Conservation (phyloP, 2,113 vertebrate genomes). For the Fregetta grallaria region DNA sequence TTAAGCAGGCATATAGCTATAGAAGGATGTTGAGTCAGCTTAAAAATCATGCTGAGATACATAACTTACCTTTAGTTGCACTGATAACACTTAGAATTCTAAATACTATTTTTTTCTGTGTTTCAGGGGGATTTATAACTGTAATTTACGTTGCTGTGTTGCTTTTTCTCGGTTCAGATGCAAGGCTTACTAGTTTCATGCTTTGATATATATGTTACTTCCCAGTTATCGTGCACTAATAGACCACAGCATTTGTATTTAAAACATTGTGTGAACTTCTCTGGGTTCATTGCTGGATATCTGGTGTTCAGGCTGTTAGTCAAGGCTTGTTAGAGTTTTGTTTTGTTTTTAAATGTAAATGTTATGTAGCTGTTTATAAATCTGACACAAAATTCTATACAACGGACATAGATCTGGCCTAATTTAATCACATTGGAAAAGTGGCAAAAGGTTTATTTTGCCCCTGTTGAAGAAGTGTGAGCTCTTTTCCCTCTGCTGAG, state of each 20-base stretch:
- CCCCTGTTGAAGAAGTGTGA: not conserved
- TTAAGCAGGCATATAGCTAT: not conserved
- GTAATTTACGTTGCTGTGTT: not conserved
- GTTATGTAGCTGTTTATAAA: not conserved
- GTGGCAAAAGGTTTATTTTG: not conserved
- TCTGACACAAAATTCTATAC: not conserved
- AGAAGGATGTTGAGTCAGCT: constrained; percentile 20
- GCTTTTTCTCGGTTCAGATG: not conserved
- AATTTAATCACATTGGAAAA: not conserved
- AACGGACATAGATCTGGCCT: not conserved
- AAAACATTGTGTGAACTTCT: not conserved
- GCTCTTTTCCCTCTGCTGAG: not conserved
- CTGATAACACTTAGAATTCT: not conserved
- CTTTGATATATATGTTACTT: not conserved
- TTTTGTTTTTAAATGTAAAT: not conserved
- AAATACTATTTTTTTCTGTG: not conserved
- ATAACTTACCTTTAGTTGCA: constrained; percentile 30
- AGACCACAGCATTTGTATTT: not conserved
- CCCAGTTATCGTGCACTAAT: not conserved
- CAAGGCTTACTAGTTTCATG: not conserved
- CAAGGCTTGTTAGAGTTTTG: not conserved
- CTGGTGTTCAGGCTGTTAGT: not conserved
- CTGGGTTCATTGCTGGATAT: not conserved
- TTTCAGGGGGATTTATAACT: not conserved
- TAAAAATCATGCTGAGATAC: not conserved